Conservation (phyloP, 30 jellyfish, hydroid and myxozoan species). For the Sanderia malayensis region DNA sequence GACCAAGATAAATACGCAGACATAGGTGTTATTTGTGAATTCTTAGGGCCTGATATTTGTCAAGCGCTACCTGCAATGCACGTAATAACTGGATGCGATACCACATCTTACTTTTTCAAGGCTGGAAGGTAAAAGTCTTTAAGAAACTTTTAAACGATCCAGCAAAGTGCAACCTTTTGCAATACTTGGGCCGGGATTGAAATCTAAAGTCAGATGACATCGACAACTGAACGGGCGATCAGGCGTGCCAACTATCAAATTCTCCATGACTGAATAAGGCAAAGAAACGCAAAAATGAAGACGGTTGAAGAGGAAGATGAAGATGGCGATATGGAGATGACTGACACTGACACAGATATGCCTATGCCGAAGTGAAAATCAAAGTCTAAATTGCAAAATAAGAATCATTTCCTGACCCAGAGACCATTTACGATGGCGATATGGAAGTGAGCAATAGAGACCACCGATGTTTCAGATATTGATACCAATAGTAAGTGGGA, state of each 20-base stretch:
- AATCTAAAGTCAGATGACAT: conserved; percentile 3
- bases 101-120: conserved; percentile 19
- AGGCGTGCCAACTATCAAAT: background rate
- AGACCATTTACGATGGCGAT: background rate
- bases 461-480: background rate
- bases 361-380: background rate
- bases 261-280: background rate
- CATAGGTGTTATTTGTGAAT: conserved; percentile 22
- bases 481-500: background rate
- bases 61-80: conserved; percentile 18
- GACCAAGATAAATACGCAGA: conserved; percentile 40
- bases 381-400: background rate
- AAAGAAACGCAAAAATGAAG: background rate
- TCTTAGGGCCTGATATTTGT: conserved; percentile 24
- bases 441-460: background rate
- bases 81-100: conserved; percentile 24
- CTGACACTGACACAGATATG: background rate
- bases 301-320: background rate
- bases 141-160: conserved; percentile 7
- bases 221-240: conserved; percentile 1
- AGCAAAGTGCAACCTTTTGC: background rate
- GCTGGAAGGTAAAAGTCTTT: conserved; percentile 10
- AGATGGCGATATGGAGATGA: background rate
- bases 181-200: background rate
- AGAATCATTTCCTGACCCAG: background rate